These are phyloP conservation scores for Icerya purchasi DNA, from an alignment of 2,888 invertebrate genomes.

Conservation along the genomic window DNA sequence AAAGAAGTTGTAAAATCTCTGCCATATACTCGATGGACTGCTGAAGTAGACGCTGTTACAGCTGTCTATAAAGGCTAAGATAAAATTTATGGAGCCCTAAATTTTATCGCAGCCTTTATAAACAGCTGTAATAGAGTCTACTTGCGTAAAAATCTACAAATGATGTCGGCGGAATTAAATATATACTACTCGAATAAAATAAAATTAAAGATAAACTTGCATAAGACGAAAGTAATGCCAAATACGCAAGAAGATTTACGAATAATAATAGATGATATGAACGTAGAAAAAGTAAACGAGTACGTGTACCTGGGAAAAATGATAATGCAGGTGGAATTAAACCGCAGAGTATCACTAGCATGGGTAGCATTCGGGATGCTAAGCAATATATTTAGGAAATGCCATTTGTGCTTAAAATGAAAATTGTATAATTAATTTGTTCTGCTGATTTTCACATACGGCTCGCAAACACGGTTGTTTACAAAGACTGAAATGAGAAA, in stretches of 20 bases:
- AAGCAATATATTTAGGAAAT: neutral
- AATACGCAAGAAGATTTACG: too few relatives aligned
- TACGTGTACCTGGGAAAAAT: neutral
- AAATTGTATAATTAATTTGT: neutral
- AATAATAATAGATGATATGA: too few relatives aligned
- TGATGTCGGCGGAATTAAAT: neutral
- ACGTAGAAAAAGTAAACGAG: neutral
- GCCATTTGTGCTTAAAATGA: neutral
- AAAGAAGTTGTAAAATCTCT: too few relatives aligned
- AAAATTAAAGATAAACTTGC: neutral
- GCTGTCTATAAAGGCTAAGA: too few relatives aligned
- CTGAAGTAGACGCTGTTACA: too few relatives aligned
- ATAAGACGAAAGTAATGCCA: neutral
- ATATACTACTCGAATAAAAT: neutral
- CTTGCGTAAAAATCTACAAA: neutral
- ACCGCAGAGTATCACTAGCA: neutral
- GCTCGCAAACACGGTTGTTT: neutral
- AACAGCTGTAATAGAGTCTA: too few relatives aligned
- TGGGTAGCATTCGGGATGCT: neutral
- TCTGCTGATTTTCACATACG: neutral
- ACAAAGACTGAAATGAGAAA: neutral
- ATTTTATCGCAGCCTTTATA: too few relatives aligned
- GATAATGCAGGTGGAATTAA: neutral
- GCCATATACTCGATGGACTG: too few relatives aligned
- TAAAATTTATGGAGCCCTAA: too few relatives aligned